phyloP scores from a whole-genome alignment of 2,113 vertebrate genomes.

The Opisthocomus hoazin region DNA sequence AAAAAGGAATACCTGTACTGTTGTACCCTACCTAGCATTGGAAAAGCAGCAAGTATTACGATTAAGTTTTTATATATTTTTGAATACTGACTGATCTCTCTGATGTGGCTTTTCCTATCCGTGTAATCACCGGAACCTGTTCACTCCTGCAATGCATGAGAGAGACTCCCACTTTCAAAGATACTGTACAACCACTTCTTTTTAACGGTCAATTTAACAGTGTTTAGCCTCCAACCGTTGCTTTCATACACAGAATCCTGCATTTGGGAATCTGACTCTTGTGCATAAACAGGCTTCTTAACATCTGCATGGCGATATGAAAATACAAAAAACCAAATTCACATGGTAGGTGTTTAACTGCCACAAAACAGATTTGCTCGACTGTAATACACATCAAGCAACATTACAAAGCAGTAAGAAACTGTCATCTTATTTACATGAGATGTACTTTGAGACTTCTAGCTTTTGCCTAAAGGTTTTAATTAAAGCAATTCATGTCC shows the following conservation, averaged over 20 bases:
- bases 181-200: not conserved
- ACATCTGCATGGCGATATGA: not conserved
- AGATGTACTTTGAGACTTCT: slow-evolving; percentile 36
- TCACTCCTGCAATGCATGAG: not conserved
- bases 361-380: not conserved
- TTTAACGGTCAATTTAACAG: slow-evolving; percentile 4
- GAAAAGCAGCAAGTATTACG: not conserved
- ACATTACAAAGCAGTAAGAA: not conserved
- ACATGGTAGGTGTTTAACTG: not conserved
- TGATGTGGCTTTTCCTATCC: not conserved
- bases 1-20: not conserved
- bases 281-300: not conserved
- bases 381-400: not conserved
- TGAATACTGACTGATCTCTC: not conserved
- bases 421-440: slow-evolving; percentile 19
- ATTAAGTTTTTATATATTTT: not conserved
- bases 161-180: not conserved
- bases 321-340: not conserved
- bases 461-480: slow-evolving; percentile 31
- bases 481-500: slow-evolving; percentile 40
- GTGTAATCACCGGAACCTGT: not conserved
- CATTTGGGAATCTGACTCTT: not conserved
- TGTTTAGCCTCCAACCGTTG: slow-evolving; percentile 10
- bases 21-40: not conserved
- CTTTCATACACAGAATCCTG: not conserved